Percentiles rank a stretch among this genome's conserved stretches.
Evolutionary conservation across 2,113 vertebrate genomes (phyloP).

Genomic region (Balaeniceps rex): DNA sequence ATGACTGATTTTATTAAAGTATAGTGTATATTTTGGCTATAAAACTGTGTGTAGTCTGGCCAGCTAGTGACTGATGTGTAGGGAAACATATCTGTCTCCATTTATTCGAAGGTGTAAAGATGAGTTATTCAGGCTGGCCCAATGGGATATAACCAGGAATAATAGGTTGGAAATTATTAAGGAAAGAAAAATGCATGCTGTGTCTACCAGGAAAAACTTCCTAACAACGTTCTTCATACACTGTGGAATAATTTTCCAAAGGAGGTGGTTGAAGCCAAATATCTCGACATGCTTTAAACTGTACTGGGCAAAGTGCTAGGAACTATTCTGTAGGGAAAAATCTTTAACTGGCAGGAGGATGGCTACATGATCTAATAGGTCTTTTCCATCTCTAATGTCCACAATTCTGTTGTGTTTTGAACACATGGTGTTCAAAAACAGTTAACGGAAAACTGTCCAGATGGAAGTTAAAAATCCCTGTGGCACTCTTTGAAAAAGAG

Average conservation of each 20-base stretch:
- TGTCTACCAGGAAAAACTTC: conserved; percentile 52
- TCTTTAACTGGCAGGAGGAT: conserved; percentile 7
- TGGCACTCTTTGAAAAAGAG: conserved; percentile 39
- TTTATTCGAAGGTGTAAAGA: conserved; percentile 35
- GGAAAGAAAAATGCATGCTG: conserved; percentile 38
- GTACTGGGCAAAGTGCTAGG: conserved; percentile 22
- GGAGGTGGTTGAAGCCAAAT: conserved; percentile 14
- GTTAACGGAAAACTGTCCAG: conserved; percentile 55
- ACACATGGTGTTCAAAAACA: conserved; percentile 51
- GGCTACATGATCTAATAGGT: conserved; percentile 44
- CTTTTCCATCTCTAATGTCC: conserved; percentile 48
- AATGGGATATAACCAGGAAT: conserved; percentile 7
- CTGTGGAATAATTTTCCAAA: conserved; percentile 51
- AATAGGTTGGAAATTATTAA: conserved; percentile 53
- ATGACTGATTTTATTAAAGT: conserved; percentile 24
- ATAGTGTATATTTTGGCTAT: conserved; percentile 25
- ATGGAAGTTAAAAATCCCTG: conserved; percentile 58
- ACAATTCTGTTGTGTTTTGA: conserved; percentile 36
- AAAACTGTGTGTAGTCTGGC: conserved; percentile 17
- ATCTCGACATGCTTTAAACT: conserved; percentile 17
- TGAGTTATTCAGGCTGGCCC: conserved; percentile 27
- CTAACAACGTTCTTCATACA: conserved; percentile 10
- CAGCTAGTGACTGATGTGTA: conserved; percentile 25
- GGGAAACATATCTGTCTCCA: conserved; percentile 31
- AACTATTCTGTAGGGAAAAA: conserved; percentile 47